Evolutionary conservation across 2,113 vertebrate species (phyloP), one percentile per base, ranked within the genome.

Genomic region (Saccopteryx leptura): DNA sequence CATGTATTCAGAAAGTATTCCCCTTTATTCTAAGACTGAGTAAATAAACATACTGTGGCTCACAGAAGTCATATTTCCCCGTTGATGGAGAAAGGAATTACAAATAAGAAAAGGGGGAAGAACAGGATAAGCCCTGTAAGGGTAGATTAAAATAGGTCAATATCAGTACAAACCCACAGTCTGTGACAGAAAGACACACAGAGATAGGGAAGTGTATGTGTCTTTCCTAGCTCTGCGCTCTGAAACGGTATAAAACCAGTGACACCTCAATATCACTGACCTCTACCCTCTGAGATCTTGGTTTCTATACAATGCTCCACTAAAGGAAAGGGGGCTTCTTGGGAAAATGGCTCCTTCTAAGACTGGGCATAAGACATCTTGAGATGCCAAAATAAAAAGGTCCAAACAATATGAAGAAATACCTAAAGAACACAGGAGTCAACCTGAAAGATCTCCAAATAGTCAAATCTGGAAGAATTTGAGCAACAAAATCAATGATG

Each of bases 21-120:
- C 33, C 60, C 52, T 85, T 78, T 90, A 85, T 90, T 95, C 71
- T 24, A 93, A 93, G 65, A 52, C 19, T 66, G 15, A 86, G 14
- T 76, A 66, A 84, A 91, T 75, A 65, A 86, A 48, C 28, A 63
- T 8, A 54, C 48, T 58, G 5, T 54, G 11, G 19, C 48, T 95
- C 82, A 71, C 2, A 17, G 54, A 4, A 90, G 23, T 31, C 31
- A 33, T 19, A 21, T 58, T 79, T 91, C 78, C 88, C 66, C 66
- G 78, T 4, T 68, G 63, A 56, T 33, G 39, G 18, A 86, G 31
- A 86, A 84, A 78, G 63, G 14, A 92, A 21, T 82, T 82, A 75
- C 33, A 81, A 88, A 74, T 61, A 80, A 84, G 48, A 68, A 93
- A 75, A 79, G 71, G 26, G 4, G 46, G 26, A 21, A n/a, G 14